Percentiles rank a stretch among this genome's conserved stretches.
phyloP scores from a whole-genome alignment of 2,797 vertebrate species.

The Alca torda region DNA sequence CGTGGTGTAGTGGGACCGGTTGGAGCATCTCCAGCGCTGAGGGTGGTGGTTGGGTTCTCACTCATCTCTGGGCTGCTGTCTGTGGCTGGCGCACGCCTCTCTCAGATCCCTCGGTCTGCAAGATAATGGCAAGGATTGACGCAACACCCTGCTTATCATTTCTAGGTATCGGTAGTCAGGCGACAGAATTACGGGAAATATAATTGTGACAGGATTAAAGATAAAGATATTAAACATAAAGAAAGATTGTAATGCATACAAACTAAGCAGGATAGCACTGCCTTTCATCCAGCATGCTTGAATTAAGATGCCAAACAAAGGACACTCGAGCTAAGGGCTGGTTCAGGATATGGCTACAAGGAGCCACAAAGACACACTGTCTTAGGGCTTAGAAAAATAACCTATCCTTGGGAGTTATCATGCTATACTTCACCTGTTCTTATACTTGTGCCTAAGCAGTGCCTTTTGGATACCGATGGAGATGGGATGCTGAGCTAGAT shows the following conservation, averaged over 20 bases:
- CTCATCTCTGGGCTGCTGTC: slow-evolving; percentile 58
- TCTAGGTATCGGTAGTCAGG: neutral
- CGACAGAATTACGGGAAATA: neutral
- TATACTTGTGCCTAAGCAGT: neutral
- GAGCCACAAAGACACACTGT: neutral
- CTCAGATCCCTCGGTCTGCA: slow-evolving; percentile 47
- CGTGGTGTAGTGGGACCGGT: slow-evolving; percentile 75
- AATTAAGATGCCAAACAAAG: neutral
- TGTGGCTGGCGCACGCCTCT: neutral
- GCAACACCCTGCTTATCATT: neutral
- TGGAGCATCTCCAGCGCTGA: slow-evolving; percentile 48
- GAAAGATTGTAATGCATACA: neutral
- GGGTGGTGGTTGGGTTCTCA: slow-evolving; percentile 46
- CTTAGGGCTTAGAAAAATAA: neutral
- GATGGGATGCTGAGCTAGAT: neutral
- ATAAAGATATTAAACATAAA: neutral
- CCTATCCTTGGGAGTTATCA: neutral
- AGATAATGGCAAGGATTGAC: neutral
- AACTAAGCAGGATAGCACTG: neutral
- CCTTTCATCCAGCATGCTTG: neutral
- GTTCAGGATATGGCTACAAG: neutral
- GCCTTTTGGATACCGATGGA: neutral
- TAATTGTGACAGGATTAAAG: neutral
- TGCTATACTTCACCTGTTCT: neutral
- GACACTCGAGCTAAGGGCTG: neutral